Conservation (phyloP, 2,888 invertebrate genomes). For the Callimorpha dominula region DNA sequence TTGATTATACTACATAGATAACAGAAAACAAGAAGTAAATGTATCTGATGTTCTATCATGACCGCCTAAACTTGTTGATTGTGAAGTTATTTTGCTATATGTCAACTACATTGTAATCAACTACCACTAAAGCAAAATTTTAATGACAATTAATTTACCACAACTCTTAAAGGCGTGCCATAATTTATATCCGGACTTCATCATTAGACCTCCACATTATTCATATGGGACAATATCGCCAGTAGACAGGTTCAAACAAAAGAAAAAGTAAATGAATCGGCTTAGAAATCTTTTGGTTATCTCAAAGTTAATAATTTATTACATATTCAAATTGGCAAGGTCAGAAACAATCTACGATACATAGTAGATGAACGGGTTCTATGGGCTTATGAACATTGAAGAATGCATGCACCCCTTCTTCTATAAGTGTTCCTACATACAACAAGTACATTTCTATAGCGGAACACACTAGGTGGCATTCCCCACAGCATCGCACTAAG, state of each 20-base stretch:
- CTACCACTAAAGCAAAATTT: not conserved
- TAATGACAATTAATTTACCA: not conserved
- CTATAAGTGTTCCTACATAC: slow-evolving; percentile 14
- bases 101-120: not conserved
- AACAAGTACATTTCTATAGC: slow-evolving; percentile 43
- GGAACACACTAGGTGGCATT: slow-evolving; percentile 73
- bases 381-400: not conserved
- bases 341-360: not conserved
- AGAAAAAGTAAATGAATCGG: no score
- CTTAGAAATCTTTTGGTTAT: no score
- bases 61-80: no score
- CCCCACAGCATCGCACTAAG: slow-evolving; percentile 65
- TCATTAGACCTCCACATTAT: no score
- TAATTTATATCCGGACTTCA: no score
- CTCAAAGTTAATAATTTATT: no score
- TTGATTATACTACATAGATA: no score
- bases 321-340: not conserved
- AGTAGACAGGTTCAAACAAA: no score
- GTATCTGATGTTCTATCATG: no score
- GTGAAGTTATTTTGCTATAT: no score
- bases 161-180: not conserved
- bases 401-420: not conserved
- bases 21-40: no score
- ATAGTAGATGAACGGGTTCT: not conserved
- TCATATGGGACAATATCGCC: no score